Percentiles rank a stretch among this genome's conserved stretches.
phyloP scores from a whole-genome alignment of 2,888 invertebrate genomes.

The Argyresthia goedartella region DNA sequence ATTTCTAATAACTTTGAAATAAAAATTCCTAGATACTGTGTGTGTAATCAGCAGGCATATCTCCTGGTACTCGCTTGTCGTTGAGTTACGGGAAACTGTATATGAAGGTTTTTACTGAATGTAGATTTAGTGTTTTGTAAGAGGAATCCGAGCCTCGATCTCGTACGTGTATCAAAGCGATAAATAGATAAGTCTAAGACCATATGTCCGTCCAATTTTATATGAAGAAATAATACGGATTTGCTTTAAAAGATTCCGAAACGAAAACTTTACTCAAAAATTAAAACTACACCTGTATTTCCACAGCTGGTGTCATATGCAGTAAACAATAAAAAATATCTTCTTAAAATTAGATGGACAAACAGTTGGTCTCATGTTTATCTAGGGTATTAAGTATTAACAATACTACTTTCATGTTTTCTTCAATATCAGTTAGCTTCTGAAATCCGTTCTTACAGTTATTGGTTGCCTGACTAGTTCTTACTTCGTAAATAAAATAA shows the following conservation, averaged over 20 bases:
- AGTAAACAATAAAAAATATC: slow-evolving; percentile 12
- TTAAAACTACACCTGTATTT: neutral
- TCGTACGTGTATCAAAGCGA: slow-evolving; percentile 68
- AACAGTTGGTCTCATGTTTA: slow-evolving; percentile 33
- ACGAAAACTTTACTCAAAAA: neutral
- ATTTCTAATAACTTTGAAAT: too few species aligned
- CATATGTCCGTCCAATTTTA: slow-evolving; percentile 33
- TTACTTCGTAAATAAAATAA: too few species aligned
- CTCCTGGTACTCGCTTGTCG: too few species aligned
- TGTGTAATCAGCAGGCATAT: too few species aligned
- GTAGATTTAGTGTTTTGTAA: slow-evolving; percentile 67
- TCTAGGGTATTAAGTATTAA: slow-evolving; percentile 36
- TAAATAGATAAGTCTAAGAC: slow-evolving; percentile 55
- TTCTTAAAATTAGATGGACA: slow-evolving; percentile 34
- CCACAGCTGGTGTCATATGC: neutral
- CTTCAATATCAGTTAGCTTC: neutral
- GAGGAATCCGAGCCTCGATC: slow-evolving; percentile 38
- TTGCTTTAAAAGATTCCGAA: neutral
- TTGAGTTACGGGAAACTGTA: too few species aligned
- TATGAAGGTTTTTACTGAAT: slow-evolving; percentile 48
- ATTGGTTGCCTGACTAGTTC: too few species aligned
- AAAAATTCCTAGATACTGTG: too few species aligned
- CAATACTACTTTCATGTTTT: neutral
- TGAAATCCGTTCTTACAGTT: too few species aligned
- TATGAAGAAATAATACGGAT: slow-evolving; percentile 14